Percentiles rank a stretch among this genome's conserved stretches.
phyloP scores from a whole-genome alignment of 2,797 vertebrate species.

The Hydrolagus colliei region DNA sequence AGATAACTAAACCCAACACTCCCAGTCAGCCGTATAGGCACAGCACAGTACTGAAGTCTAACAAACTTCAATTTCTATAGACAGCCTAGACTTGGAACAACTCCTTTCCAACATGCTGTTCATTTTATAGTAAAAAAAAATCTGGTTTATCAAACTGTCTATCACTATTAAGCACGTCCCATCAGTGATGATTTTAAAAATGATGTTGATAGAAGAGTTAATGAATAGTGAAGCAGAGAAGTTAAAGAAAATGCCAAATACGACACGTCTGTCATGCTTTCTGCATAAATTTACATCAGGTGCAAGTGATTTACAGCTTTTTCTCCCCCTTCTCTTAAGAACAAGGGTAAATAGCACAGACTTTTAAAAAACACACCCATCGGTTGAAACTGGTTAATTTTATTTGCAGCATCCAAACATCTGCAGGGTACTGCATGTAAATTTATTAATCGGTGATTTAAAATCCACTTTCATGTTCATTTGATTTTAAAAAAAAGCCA shows the following conservation, averaged over 20 bases:
- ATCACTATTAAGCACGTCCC: neutral
- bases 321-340: neutral
- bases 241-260: neutral
- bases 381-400: neutral
- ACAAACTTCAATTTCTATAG: neutral
- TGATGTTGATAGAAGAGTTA: conserved; percentile 24
- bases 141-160: neutral
- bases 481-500: neutral
- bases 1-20: neutral
- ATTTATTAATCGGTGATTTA: neutral
- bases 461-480: neutral
- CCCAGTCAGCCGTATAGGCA: neutral
- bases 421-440: neutral
- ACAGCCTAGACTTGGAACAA: neutral
- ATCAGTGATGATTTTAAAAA: neutral
- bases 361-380: neutral
- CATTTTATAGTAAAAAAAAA: neutral
- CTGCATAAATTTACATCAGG: conserved; percentile 8
- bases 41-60: neutral
- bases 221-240: neutral
- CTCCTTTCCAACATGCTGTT: neutral
- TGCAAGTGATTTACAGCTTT: neutral
- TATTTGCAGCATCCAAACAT: conserved; percentile 6
- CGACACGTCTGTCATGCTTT: neutral
- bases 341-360: neutral